Evolutionary conservation across 64 coral and sea anemone species (phyloP).

Genomic region (Hydrozoanthus tunicans): DNA sequence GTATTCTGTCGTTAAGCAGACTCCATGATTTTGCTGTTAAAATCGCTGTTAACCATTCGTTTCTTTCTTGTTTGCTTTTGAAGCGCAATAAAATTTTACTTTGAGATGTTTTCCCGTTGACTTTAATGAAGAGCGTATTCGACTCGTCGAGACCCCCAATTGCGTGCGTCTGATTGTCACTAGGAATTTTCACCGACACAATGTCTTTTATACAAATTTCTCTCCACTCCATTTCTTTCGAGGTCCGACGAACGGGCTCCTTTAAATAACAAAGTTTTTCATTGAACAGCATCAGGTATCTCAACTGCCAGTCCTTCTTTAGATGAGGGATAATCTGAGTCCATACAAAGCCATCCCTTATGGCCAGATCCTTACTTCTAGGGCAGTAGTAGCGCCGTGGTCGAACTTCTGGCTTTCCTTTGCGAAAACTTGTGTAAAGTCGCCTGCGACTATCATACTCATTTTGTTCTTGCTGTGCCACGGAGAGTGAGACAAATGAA

Average conservation of each 20-base stretch:
- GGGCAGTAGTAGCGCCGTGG: conserved; percentile 34
- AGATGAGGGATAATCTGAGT: conserved; percentile 43
- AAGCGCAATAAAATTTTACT: conserved; percentile 55
- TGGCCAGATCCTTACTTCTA: conserved; percentile 14
- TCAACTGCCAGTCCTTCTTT: conserved; percentile 44
- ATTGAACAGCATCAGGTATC: conserved; percentile 31
- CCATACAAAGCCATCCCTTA: conserved; percentile 51
- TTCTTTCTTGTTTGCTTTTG: conserved; percentile 35
- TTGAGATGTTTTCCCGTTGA: conserved; percentile 34
- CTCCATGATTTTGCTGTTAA: conserved; percentile 57
- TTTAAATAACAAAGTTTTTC: conserved; percentile 53
- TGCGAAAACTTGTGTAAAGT: conserved; percentile 35
- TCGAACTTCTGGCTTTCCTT: conserved; percentile 7
- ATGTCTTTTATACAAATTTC: conserved; percentile 17
- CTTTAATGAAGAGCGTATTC: conserved; percentile 31
- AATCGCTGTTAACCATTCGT: conserved; percentile 50
- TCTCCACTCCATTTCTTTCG: conserved; percentile 45
- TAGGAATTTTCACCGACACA: conserved; percentile 53
- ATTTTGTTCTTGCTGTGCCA: background rate
- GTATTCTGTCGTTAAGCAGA: conserved; percentile 41
- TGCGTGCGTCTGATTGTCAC: conserved; percentile 4
- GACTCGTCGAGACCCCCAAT: conserved; percentile 4
- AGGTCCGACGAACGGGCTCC: conserved; percentile 28
- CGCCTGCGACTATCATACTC: conserved; percentile 32
- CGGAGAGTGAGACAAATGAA: conserved; percentile 2